phyloP scores from a whole-genome alignment of 2,797 vertebrate species.

The Labroides dimidiatus region DNA sequence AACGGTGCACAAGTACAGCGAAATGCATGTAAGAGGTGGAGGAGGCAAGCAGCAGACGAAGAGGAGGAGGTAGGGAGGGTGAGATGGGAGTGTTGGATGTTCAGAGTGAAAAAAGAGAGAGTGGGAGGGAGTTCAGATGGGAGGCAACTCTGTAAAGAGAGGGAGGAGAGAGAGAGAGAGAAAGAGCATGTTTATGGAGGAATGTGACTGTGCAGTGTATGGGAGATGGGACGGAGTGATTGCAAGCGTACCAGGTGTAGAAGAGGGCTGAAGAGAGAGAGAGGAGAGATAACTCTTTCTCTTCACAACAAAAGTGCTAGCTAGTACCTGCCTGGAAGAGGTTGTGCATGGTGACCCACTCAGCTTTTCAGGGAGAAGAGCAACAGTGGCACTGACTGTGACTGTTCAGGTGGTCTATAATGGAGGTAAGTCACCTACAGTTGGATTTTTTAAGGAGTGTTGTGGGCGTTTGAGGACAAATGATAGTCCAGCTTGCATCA shows the following conservation, averaged over 20 bases:
- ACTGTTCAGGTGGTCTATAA: conserved; percentile 45
- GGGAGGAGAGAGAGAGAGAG: conserved; percentile 54
- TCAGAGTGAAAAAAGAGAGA: conserved; percentile 62
- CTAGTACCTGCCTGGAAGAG: conserved; percentile 30
- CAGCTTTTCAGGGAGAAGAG: conserved; percentile 47
- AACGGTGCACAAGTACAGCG: conserved; percentile 30
- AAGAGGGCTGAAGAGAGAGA: conserved; percentile 40
- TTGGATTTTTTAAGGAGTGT: conserved; percentile 36
- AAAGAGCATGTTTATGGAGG: conserved; percentile 70
- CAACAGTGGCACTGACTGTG: conserved; percentile 44
- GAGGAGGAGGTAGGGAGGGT: conserved; percentile 18
- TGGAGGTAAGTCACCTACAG: conserved; percentile 74
- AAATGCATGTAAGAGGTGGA: conserved; percentile 45
- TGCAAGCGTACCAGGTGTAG: conserved; percentile 50
- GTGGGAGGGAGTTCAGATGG: conserved; percentile 72
- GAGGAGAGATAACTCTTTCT: conserved; percentile 35
- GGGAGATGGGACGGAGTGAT: conserved; percentile 74
- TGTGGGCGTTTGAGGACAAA: conserved; percentile 48
- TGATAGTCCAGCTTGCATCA: conserved; percentile 20
- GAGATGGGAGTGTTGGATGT: conserved; percentile 54
- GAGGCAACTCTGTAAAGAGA: conserved; percentile 65
- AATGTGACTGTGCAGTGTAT: conserved; percentile 75
- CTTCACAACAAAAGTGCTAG: conserved; percentile 21
- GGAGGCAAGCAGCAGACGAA: conserved; percentile 21
- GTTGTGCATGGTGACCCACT: conserved; percentile 53